phyloP scores from a whole-genome alignment of 2,113 vertebrate genomes.

The Phrynocephalus versicolor region DNA sequence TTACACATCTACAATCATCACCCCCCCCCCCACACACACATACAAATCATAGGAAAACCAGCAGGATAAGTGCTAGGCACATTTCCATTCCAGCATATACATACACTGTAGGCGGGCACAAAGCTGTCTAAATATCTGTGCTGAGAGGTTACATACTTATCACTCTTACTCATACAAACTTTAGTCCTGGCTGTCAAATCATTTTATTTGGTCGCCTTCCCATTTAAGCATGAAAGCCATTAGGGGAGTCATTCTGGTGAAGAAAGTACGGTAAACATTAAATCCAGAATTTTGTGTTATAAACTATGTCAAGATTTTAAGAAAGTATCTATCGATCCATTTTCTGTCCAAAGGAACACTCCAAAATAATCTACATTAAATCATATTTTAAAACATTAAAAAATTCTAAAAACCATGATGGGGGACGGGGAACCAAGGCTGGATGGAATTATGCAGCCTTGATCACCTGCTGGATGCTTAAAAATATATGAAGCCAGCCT shows the following conservation, averaged over 20 bases:
- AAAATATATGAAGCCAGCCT: too few relatives aligned
- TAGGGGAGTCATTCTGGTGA: neutral
- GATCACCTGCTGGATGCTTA: too few relatives aligned
- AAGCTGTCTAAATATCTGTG: slow-evolving; percentile 20
- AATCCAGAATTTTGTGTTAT: neutral
- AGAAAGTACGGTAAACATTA: neutral
- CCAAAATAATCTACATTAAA: too few relatives aligned
- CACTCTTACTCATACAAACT: neutral
- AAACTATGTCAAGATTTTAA: too few relatives aligned
- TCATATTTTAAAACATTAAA: too few relatives aligned
- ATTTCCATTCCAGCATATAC: slow-evolving; percentile 33
- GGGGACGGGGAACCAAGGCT: too few relatives aligned
- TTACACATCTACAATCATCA: slow-evolving; percentile 27
- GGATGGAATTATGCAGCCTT: too few relatives aligned
- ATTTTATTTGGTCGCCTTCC: slow-evolving; percentile 7
- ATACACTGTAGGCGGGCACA: neutral
- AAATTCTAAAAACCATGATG: too few relatives aligned
- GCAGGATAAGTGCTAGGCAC: slow-evolving; percentile 22
- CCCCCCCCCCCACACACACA: too few relatives aligned
- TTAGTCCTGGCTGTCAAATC: neutral
- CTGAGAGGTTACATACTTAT: neutral
- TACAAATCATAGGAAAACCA: slow-evolving; percentile 49
- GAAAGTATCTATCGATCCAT: too few relatives aligned
- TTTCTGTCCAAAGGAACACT: too few relatives aligned
- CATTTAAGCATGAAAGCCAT: neutral